Base-by-base conservation (phyloP, 1,140 invertebrate species). In the Scaptomyza graminum region DNA sequence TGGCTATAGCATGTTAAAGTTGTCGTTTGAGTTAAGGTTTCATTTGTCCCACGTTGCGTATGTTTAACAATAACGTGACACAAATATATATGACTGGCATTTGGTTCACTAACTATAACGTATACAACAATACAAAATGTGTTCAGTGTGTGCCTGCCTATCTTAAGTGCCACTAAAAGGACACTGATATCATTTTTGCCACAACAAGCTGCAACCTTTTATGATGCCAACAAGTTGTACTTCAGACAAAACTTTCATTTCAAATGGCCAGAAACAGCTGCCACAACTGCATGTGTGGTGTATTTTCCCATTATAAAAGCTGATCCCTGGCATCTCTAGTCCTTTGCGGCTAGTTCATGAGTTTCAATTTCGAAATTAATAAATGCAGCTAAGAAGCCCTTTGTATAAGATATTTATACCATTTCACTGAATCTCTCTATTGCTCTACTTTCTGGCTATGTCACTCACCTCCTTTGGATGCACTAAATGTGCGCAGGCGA, bases 401-500 rank as follows among this genome's bases (percentile, higher is more conserved):
- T 66, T 66, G 41, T 61, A 9, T 1, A 6, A 22, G 6, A 5
- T 41, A 41, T 41, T 41, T 41, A 41, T 41, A n/a, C n/a, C 28
- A 31, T 31, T 56, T 31, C 2, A 5, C 16, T 13, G 4, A 6
- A 5, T 31, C 8, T n/a, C 34, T 34, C 9, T n/a, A 4, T 28
- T 1, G 5, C 13, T 34, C 11, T 8, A 3, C 5, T 11, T 52
- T 11, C 18, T n/a, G n/a, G 7, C 39, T 54, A 15, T 65, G 15
- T 41, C 28, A 92, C 93, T 94, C 92, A 94, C 95, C 95, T 94
- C 97, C 97, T 94, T 98, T 98, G 51, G 96, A 97, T 79, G 96
- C 95, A 92, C 96, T 97, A 93, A 98, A 98, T 59, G 96, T 97
- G 74, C 97, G 93, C 47, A 98, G 94, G 57, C 97, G 93, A 92